Base-by-base conservation (phyloP, 1,140 invertebrate species). In the Sweltsa coloradensis region DNA sequence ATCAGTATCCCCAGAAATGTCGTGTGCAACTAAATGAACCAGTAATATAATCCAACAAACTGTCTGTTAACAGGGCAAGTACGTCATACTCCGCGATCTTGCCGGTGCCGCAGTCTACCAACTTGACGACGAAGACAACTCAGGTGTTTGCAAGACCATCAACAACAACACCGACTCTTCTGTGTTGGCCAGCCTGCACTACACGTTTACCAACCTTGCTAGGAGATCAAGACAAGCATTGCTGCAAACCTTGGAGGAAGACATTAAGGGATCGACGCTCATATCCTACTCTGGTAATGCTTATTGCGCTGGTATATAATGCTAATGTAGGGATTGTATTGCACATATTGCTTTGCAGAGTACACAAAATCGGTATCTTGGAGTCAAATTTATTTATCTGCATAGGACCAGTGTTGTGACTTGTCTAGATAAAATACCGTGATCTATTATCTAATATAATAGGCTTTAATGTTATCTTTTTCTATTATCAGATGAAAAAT, bases 61-160 rank as follows among this genome's bases (percentile, higher is more conserved):
- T n/a, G n/a, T n/a, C n/a, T 40, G 27, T 24, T 57, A 57, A 31
- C 47, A 78, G 75, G 71, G 67, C 4, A 78, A 78, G 59, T 79
- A 79, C 47, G 64, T 64, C 0, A 47, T 75, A 9, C 57, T 78
- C 5, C 65, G 75, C 21, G 68, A 72, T 50, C 55, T 78, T 11
- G 75, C 67, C n/a, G 77, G 77, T 21, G 53, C 73, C 1, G 72
- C 66, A 2, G 40, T 73, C 0, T 60, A 56, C 37, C 41, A 55
- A 14, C 26, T 68, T 5, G 63, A 71, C 51, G 53, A 56, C 5
- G 67, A 69, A 26, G 66, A 67, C 49, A 31, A 24, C 9, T 21
- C 49, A 5, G 60, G 52, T 16, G 39, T 36, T 2, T 69, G 65
- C 41, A 52, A 56, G 26, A 24, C 44, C 45, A 41, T n/a, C 37